Conservation (phyloP, 2,797 vertebrate genomes). For the Morus bassanus region DNA sequence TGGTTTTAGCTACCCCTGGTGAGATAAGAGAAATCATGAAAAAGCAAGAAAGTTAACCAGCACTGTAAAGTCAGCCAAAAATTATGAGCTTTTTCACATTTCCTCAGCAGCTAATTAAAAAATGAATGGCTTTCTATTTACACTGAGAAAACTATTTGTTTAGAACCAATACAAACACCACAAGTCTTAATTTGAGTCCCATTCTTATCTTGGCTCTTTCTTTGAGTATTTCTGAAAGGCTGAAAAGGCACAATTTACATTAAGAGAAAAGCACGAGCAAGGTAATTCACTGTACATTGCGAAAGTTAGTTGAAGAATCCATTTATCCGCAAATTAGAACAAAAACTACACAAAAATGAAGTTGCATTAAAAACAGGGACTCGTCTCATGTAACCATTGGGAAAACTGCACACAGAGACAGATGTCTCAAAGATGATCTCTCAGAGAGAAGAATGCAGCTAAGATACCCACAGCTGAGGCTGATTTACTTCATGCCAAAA, state of each 20-base stretch:
- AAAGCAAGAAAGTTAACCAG: not conserved
- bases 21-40: not conserved
- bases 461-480: not conserved
- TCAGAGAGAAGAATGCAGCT: not conserved
- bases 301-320: not conserved
- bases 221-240: not conserved
- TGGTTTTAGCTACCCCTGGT: not conserved
- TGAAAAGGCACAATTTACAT: not conserved
- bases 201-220: not conserved
- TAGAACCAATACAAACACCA: not conserved
- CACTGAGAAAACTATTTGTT: not conserved
- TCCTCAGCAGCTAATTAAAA: not conserved
- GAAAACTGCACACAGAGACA: not conserved
- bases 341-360: not conserved
- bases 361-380: not conserved
- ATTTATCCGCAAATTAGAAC: not conserved
- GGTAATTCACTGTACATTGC: not conserved
- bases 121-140: not conserved
- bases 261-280: not conserved
- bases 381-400: not conserved
- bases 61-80: not conserved
- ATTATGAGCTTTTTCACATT: not conserved
- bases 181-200: not conserved
- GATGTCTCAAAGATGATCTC: not conserved
- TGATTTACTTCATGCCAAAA: not conserved